Evolutionary conservation across 2,888 invertebrate species (phyloP), one percentile per base, ranked within the genome.

Genomic region (Lasioglossum morio): DNA sequence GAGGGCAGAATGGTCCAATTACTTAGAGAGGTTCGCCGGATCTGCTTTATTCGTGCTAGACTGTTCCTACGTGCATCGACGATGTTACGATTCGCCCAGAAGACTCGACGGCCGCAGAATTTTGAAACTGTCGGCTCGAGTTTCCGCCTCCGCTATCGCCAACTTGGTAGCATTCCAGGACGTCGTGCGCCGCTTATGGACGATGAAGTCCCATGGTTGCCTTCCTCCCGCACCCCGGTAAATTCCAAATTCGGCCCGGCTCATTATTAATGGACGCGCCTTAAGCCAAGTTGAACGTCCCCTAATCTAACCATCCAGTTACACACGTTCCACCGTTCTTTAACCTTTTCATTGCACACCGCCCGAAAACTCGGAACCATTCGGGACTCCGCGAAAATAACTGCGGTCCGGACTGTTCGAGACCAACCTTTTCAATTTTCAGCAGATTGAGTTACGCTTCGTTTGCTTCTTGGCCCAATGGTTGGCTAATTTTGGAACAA

Each of bases 81-180:
- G 74, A 53, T 66, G 76, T 77, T 77, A 77, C 76, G 76, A 77
- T 46, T 66, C 46, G 43, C 30, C 40, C 19, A 19, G 43, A 37
- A 46, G 34, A 53, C 78, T 57, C 72, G 43, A 48, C 74, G 79
- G 72, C 78, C 87, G 86, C 83, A 86, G 80, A 86, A 87, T 87
- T 87, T 86, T 86, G 79, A 83, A 83, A 80, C 79, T 70, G 76
- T 75, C 79, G 75, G 53, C 30, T 74, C 34, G 46, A 66, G 73
- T 75, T 73, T 75, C 63, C 53, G 43, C 73, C 27, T 30, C 60
- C 27, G 83, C 23, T 53, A 43, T 75, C 60, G 72, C 80, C 79
- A 83, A 83, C 34, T 82, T 80, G 82, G 77, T 85, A 72, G 74
- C 82, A 82, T 82, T 85, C 79, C 79, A 86, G 81, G 79, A 76